phyloP scores from a whole-genome alignment of 2,888 invertebrate species.

The Epinotia demarniana region DNA sequence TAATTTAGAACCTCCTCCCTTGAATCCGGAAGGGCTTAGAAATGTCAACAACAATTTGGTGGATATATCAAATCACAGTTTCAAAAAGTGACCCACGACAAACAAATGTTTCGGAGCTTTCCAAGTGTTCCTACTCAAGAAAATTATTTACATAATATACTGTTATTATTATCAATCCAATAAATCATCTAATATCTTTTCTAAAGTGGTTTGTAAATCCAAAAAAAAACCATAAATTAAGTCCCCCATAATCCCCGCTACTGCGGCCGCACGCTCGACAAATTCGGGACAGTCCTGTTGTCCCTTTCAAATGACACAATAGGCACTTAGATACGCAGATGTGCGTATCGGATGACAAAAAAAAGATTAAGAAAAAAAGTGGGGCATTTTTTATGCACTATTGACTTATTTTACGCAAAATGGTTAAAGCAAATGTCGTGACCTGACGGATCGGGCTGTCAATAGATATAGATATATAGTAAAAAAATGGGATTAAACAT shows the following conservation, averaged over 20 bases:
- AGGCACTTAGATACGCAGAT: slow-evolving; percentile 47
- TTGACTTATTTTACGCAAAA: slow-evolving; percentile 2
- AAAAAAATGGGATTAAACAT: too few species aligned
- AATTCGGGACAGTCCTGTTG: slow-evolving; percentile 41
- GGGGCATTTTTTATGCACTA: slow-evolving; percentile 9
- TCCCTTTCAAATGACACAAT: slow-evolving; percentile 45
- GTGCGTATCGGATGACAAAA: slow-evolving; percentile 42
- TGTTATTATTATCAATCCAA: slow-evolving; percentile 6
- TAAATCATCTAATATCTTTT: slow-evolving; percentile 16
- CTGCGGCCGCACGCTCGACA: slow-evolving; percentile 41
- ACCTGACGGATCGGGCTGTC: too few species aligned
- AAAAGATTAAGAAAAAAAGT: slow-evolving; percentile 39
- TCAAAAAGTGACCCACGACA: too few species aligned
- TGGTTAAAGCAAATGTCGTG: not conserved
- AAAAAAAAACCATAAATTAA: slow-evolving; percentile 29
- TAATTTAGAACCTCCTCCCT: too few species aligned
- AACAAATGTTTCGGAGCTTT: too few species aligned
- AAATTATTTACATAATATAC: too few species aligned
- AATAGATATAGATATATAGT: too few species aligned
- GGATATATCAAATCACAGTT: too few species aligned
- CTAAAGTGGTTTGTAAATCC: slow-evolving; percentile 16
- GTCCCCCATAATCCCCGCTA: slow-evolving; percentile 32
- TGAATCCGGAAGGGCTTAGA: too few species aligned
- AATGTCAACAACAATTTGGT: too few species aligned
- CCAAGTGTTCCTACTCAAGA: too few species aligned